These are phyloP conservation scores for Silurus glanis DNA, from an alignment of 2,113 vertebrate genomes.

Conservation along the genomic window DNA sequence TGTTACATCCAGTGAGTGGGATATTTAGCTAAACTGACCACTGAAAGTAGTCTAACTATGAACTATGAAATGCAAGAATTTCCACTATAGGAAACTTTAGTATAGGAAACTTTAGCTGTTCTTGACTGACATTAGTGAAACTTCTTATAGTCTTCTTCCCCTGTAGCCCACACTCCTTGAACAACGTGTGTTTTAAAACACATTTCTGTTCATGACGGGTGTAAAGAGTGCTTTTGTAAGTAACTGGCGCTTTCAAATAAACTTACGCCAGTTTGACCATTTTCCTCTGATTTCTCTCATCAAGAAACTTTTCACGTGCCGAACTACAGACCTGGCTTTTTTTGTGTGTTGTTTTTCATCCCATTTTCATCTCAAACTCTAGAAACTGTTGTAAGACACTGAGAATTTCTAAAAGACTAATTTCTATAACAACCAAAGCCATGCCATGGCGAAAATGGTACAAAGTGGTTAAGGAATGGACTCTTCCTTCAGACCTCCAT, in stretches of 20 bases:
- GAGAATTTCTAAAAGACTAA: background rate
- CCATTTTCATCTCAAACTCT: background rate
- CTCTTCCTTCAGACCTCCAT: background rate
- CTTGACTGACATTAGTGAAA: background rate
- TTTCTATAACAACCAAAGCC: background rate
- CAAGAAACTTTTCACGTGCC: background rate
- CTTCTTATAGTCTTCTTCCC: background rate
- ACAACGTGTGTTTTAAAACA: background rate
- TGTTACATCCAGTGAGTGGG: background rate
- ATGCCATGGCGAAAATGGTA: background rate
- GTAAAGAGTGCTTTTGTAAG: background rate
- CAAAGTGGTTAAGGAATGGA: background rate
- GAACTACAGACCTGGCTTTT: background rate
- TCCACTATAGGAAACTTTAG: too few species aligned
- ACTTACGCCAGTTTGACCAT: background rate
- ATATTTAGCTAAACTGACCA: background rate
- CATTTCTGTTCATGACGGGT: background rate
- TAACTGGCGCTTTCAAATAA: background rate
- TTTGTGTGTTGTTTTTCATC: too few species aligned
- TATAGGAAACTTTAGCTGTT: background rate
- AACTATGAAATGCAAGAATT: background rate
- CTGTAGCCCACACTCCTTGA: background rate
- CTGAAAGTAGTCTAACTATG: too few species aligned
- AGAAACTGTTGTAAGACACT: background rate
- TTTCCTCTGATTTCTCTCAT: background rate